Base-by-base conservation (phyloP, 2,888 invertebrate species). In the Caenorhabditis sinica region DNA sequence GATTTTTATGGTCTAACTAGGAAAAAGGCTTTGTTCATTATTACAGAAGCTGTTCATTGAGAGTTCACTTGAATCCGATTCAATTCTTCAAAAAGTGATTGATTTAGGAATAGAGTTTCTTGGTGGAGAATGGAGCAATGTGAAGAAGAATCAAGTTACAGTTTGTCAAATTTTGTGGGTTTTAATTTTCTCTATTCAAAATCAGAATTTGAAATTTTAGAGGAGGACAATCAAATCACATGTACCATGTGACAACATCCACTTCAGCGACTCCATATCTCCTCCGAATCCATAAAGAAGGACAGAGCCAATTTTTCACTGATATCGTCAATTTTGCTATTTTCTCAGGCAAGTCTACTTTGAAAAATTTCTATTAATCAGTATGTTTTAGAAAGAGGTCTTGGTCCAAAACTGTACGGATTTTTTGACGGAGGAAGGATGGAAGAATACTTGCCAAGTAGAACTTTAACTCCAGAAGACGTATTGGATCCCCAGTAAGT, bases 181-280 rank as follows among this genome's bases (percentile, higher is more conserved):
- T 65, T 28, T 25, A 11, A 9, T 4, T 15, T 30, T 23, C 4
- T 25, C 6, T 6, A 11, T 36, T 61, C 13, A 20, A 9, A 45
- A 45, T 25, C 8, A 2, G 23, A 17, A 25, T 17, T 11, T 25
- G 5, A 25, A 23, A 43, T 43, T 45, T 40, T 2, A 53, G 69
- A 6, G 53, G 69, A 1, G 69, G 69, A 40, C 69, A 53, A 28
- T 56, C 69, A 2, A 69, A 69, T 13, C 43, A 40, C 9, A 69
- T 69, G 69, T 69, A 36, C 40, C 69, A 53, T n/a, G 69, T 69
- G 40, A 43, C 56, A 15, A 40, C 69, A n/a, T 69, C 68, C 13
- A 25, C 51, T 25, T 36, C 33, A 28, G 53, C 69, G 1, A 69
- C 43, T 40, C 69, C 56, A 25, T 69, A 25, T 43, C 40, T 69